phyloP scores from a whole-genome alignment of 2,888 invertebrate genomes.

The Pyrrhia umbra region DNA sequence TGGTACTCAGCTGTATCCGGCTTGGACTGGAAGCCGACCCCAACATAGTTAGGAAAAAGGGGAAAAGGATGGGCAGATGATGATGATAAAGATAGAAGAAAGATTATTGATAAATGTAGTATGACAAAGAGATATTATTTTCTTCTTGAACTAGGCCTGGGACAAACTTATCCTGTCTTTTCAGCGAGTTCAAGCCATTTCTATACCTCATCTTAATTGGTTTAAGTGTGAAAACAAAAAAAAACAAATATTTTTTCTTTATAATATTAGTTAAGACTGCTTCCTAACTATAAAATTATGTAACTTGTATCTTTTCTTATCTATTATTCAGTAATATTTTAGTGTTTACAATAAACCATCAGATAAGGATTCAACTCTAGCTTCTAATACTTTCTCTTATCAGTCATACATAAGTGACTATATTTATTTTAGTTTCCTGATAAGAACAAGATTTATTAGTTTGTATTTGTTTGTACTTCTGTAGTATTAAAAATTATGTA shows the following conservation, averaged over 20 bases:
- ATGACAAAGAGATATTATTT: too few relatives aligned
- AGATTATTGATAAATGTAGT: too few relatives aligned
- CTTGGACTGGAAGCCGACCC: too few relatives aligned
- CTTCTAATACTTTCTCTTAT: slow-evolving; percentile 26
- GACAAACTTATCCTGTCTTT: too few relatives aligned
- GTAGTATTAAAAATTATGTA: neutral
- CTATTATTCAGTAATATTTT: neutral
- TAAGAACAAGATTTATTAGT: slow-evolving; percentile 17
- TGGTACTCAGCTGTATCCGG: too few relatives aligned
- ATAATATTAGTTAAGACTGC: neutral
- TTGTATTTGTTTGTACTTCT: neutral
- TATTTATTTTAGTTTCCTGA: slow-evolving; percentile 34
- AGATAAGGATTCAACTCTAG: slow-evolving; percentile 7
- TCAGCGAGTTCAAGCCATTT: too few relatives aligned
- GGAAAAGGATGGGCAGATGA: neutral
- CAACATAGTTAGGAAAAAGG: too few relatives aligned
- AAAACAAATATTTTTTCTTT: neutral
- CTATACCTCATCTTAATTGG: too few relatives aligned
- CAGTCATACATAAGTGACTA: slow-evolving; percentile 30
- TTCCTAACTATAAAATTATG: neutral
- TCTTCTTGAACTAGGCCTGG: too few relatives aligned
- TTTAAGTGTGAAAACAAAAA: neutral
- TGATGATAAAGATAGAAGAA: too few relatives aligned
- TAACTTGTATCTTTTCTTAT: neutral
- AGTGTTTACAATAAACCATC: neutral